Evolutionary conservation across 2,888 invertebrate species (phyloP), one percentile per base, ranked within the genome.

Genomic region (Melieria picta): DNA sequence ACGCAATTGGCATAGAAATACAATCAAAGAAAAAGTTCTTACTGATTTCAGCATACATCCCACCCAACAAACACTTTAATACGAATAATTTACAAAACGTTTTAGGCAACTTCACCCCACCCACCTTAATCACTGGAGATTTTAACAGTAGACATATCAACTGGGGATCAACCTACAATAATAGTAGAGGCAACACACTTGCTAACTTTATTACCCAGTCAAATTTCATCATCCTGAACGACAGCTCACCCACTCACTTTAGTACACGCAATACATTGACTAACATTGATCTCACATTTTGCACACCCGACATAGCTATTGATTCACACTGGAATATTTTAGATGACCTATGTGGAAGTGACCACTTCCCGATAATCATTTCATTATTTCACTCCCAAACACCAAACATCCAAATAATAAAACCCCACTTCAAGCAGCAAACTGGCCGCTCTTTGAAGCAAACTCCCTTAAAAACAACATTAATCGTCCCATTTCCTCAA

Each of bases 241-340:
- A 74, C 16, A 68, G 72, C 4, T 67, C 71, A 0, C 73, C 76
- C 1, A 75, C 75, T 4, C 74, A 75, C 69, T 74, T 76, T 30
- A 73, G 67, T 46, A 75, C 75, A 7, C 75, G 76, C 45, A 42
- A 65, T 10, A 70, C 74, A 4, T 66, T 78, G 10, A 74, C 73
- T 13, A 58, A 77, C 71, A 60, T 76, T 10, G 76, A 77, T 16
- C 55, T 78, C 11, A 65, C 73, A 1, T 73, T 77, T 16, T 66
- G 72, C 43, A 69, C 72, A 1, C 67, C 76, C 5, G 11, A 30
- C 3, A 43, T 75, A 47, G 47, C 62, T 4, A 7, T 71, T 1
- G 50, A 61, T 13, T 50, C 68, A 4, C 60, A 65, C 43, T 75
- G 75, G 75, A 48, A 67, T 16, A 66, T 63, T 6, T 46, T 58